A percentile compares a stretch with the other conserved stretches of the same genome.
Conservation (phyloP, 2,113 vertebrate genomes). For the Pygoscelis antarcticus region DNA sequence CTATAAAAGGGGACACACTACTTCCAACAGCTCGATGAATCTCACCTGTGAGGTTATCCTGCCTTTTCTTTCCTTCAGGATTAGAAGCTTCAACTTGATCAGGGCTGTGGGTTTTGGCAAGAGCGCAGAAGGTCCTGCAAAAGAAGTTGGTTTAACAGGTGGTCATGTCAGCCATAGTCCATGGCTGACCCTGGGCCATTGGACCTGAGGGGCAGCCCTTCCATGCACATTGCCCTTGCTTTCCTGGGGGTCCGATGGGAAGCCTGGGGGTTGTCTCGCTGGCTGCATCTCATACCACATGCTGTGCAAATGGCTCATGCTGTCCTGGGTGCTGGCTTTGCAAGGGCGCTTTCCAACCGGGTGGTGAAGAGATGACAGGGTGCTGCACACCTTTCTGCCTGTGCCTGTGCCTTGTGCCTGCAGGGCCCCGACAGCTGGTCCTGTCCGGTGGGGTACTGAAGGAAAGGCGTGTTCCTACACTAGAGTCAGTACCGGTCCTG, state of each 20-base stretch:
- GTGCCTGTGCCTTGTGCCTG: background rate
- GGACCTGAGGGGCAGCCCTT: background rate
- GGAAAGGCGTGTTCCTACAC: background rate
- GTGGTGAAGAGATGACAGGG: background rate
- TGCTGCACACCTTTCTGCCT: background rate
- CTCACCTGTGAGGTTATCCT: background rate
- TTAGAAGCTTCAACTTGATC: background rate
- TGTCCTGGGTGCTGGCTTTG: background rate
- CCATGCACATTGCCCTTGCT: rapidly evolving
- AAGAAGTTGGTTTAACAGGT: background rate
- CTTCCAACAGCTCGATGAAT: background rate
- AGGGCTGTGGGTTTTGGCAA: background rate
- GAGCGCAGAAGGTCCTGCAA: background rate
- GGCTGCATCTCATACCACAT: background rate
- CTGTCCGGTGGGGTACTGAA: rapidly evolving
- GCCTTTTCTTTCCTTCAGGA: background rate
- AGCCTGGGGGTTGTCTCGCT: background rate
- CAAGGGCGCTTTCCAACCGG: background rate
- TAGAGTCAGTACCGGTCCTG: background rate
- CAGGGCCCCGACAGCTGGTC: rapidly evolving
- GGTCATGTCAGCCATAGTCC: no score
- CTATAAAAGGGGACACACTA: background rate
- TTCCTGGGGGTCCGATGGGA: rapidly evolving
- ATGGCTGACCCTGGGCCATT: background rate
- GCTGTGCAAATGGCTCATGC: background rate